Base-by-base conservation (phyloP, 2,888 invertebrate species). In the Drosophila anomelani region DNA sequence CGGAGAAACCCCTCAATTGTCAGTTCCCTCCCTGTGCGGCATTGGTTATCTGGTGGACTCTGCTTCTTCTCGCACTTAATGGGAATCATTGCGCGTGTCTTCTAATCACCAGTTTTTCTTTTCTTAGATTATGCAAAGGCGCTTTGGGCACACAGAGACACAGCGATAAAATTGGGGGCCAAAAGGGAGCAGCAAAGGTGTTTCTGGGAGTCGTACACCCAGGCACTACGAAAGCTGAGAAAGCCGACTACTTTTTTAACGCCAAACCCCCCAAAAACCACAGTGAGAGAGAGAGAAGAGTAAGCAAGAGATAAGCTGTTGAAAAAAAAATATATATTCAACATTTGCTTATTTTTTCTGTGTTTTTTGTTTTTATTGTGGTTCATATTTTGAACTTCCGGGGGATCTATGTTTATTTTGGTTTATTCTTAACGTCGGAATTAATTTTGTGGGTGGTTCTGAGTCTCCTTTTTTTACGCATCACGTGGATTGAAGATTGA, bases 101-200 rank as follows among this genome's bases (percentile, higher is more conserved):
- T 58, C 69, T 47, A 70, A 70, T 70, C 60, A 32, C 53, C 70
- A 66, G 64, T 66, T 66, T 64, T 61, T 66, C 36, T 60, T 69
- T 70, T 54, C 53, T 23, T 29, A 69, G 69, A 70, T 70, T 70
- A 70, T 70, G 70, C 70, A 69, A 70, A 70, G 34, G 58, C 57
- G 36, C 44, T 26, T 26, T 10, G 34, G n/a, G 26, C 47, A n/a
- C 44, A 29, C 46, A 26, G 29, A 29, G 29, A 29, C 29, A 43
- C 43, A 51, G 49, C 39, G 23, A 60, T 54, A 61, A 61, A 57
- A 7, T 29, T 32, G 32, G 32, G 55, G 55, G n/a, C 20, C 51
- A 36, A 53, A 32, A 23, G 51, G 26, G 36, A 49, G 49, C 26
- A 29, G 59, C 15, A 20, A 20, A 54, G 41, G 60, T 60, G 60